Base-by-base conservation (phyloP, 2,888 invertebrate species). In the Noctua fimbriata region DNA sequence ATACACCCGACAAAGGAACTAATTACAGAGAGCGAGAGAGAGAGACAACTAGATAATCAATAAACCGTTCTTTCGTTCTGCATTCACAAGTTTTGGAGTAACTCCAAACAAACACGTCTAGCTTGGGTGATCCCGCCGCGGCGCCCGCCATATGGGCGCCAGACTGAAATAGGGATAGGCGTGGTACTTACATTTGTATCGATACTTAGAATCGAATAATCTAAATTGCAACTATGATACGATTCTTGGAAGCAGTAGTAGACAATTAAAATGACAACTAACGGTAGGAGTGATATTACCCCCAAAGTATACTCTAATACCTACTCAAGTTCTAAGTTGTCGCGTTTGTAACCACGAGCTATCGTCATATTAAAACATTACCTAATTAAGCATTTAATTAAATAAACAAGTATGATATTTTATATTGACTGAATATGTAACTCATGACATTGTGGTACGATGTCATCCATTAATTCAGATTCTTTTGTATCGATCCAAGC, bases 191-290 rank as follows among this genome's bases (percentile, higher is more conserved):
- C 12, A 58, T 4, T n/a, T 12, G 14, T 58, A 58, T 58, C 58
- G 58, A 58, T 58, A 58, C n/a, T 58, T n/a, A n/a, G 58, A 58
- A n/a, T 58, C n/a, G 12, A 58, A 58, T 58, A n/a, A 58, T n/a
- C n/a, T 9, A 18, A 9, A 52, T 52, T 21, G 7, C 52, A 52
- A 52, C 52, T 52, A 9, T 52, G 52, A 9, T 24, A 52, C 9
- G 2, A 52, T 52, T 21, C 21, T 24, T 7, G 21, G 52, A 21
- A 21, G 21, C 52, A 18, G 52, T 52, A 24, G 24, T 52, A 52
- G 21, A 52, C 7, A 52, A 52, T 21, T 24, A n/a, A 55, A 24
- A 24, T 55, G 24, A 55, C 24, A 55, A 55, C n/a, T n/a, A n/a
- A n/a, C 24, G 10, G 24, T 10, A 24, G 10, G 24, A 12, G 10